Base-by-base conservation (phyloP, 1,140 invertebrate species). In the Cotesia chilonis region DNA sequence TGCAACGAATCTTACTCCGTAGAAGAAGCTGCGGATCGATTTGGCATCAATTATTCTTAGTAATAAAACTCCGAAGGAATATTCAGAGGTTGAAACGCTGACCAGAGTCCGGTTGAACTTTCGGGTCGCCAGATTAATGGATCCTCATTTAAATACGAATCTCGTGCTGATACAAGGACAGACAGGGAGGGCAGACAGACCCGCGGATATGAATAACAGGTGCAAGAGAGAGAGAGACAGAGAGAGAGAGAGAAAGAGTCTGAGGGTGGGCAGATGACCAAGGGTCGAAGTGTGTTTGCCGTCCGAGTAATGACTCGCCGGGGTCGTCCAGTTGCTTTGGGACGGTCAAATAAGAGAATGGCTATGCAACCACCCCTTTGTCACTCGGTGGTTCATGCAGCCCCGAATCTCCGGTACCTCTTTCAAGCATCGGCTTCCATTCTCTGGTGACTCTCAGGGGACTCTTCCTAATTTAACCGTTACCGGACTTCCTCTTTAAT, bases 91-190 rank as follows among this genome's bases (percentile, higher is more conserved):
- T 67, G 68, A 71, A 74, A 68, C 63, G 74, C 74, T 75, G 74
- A 75, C 70, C 38, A 54, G 67, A 59, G 67, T 75, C 70, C 67
- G 74, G 66, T 55, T 55, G 60, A 68, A 38, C 47, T 65, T 67
- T 70, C 4, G 59, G 66, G 37, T 17, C 61, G 76, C 59, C 77
- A 80, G 82, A 83, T 83, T 87, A 87, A 87, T 87, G 84, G 83
- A 80, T 76, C 79, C 83, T 87, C 84, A 87, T 87, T 87, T 87
- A 87, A 87, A 87, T 87, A 87, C 83, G 86, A 87, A 87, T 87
- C 85, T 87, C 81, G 81, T 83, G 81, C 78, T 82, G 82, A 87
- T 87, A 86, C 81, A 83, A 76, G 76, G 79, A 74, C 66, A 63
- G 70, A 74, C 74, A 71, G 72, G 77, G 68, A 75, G 73, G 76